A percentile compares a stretch with the other conserved stretches of the same genome.
Evolutionary conservation across 2,113 vertebrate genomes (phyloP).

Genomic region (Tenebrosternarchus preto): DNA sequence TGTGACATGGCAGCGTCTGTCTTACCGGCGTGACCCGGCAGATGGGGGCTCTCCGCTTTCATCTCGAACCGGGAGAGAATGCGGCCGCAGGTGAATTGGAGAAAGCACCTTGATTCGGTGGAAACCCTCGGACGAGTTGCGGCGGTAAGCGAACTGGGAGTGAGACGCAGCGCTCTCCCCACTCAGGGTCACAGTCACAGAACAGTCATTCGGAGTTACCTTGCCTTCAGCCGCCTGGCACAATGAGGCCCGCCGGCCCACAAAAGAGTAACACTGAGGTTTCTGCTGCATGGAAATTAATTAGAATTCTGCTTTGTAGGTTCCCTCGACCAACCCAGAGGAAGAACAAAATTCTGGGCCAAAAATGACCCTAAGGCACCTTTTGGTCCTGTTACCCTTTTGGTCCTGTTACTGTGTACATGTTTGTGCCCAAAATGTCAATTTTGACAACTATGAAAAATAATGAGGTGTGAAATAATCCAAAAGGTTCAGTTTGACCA

Average conservation of each 20-base stretch:
- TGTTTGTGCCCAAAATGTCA: background rate
- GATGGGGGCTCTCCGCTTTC: conserved; percentile 79
- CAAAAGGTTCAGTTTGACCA: no score
- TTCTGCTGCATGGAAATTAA: background rate
- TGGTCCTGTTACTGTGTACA: no score
- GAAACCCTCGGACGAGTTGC: conserved; percentile 23
- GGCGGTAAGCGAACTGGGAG: conserved; percentile 17
- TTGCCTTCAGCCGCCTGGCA: conserved; percentile 22
- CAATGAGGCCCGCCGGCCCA: background rate
- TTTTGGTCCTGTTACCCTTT: background rate
- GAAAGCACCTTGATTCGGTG: conserved; percentile 77
- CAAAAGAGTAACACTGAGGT: conserved; percentile 11
- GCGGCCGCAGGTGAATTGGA: conserved; percentile 74
- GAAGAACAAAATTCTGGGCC: background rate
- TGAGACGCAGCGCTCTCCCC: conserved; percentile 27
- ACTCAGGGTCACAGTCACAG: conserved; percentile 17
- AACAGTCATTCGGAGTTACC: conserved; percentile 4
- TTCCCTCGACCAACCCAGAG: background rate
- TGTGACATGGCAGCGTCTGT: conserved; percentile 80
- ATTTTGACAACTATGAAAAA: background rate
- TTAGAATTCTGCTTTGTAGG: background rate
- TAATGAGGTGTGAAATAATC: no score
- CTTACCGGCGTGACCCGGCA: conserved; percentile 83
- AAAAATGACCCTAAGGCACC: background rate
- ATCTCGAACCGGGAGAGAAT: conserved; percentile 70